Conservation (phyloP, 92 coral and sea anemone species). For the Phenganax marumi region DNA sequence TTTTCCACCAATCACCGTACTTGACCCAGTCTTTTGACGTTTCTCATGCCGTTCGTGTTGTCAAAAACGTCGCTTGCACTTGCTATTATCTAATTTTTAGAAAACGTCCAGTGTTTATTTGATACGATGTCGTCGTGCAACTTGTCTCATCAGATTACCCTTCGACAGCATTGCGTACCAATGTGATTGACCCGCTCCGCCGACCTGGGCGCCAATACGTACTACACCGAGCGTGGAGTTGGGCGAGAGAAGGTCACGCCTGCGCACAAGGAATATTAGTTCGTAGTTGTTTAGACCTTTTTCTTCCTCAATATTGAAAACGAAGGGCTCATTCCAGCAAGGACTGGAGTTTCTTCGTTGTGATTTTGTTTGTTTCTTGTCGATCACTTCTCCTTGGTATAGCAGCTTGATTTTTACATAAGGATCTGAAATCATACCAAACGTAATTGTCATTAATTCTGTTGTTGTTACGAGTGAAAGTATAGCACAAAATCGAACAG, state of each 20-base stretch:
- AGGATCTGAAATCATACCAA: slow-evolving; percentile 10
- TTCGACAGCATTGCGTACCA: slow-evolving; percentile 43
- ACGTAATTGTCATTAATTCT: no score
- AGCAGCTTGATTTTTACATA: slow-evolving; percentile 23
- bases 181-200: slow-evolving; percentile 39
- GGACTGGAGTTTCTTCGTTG: slow-evolving; percentile 15
- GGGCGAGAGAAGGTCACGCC: slow-evolving; percentile 34
- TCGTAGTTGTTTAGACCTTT: slow-evolving; percentile 35
- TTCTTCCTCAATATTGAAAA: slow-evolving; percentile 32
- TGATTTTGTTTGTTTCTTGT: slow-evolving; percentile 21
- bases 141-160: slow-evolving; percentile 38
- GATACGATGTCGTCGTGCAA: slow-evolving; percentile 26
- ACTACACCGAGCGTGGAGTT: slow-evolving; percentile 24
- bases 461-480: no score
- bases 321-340: slow-evolving; percentile 39
- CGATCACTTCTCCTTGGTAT: slow-evolving; percentile 24
- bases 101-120: background rate
- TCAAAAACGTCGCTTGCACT: no score
- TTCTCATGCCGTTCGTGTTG: no score
- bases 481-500: no score
- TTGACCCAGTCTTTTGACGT: no score
- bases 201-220: slow-evolving; percentile 34
- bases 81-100: no score
- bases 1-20: no score
- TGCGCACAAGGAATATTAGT: slow-evolving; percentile 20